Base-by-base conservation (phyloP, 2,113 vertebrate genomes). In the Phalacrocorax brasilianus region DNA sequence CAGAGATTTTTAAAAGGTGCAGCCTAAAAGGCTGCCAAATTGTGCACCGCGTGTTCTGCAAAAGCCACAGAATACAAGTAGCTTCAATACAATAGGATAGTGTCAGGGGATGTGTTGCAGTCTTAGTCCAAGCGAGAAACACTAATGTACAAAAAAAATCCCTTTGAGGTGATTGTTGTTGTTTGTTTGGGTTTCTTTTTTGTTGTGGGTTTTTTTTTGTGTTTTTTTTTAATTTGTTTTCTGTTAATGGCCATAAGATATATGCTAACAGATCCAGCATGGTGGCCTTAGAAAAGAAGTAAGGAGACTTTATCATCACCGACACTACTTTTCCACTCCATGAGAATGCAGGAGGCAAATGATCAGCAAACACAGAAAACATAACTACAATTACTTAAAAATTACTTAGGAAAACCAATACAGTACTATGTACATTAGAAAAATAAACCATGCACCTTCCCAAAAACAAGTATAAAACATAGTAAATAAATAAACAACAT, bases 251-350 rank as follows among this genome's bases (percentile, higher is more conserved):
- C 27, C 42, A 23, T 62, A 58, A 73, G 8, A 2, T 27, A 11
- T 26, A 44, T 5, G 3, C 38, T 55, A n/a, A 17, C 28, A 80
- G 30, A 53, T 61, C 35, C 33, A 95, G 44, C 17, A 23, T 3
- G 1, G 8, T 38, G 27, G 24, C 22, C 22, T 78, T 55, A 66
- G 18, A 53, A 87, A 72, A 14, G 21, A 68, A 45, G 35, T 27
- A 67, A 68, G 13, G 15, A 24, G 23, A 56, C 12, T 24, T 5
- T 32, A 38, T 20, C 8, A 30, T 30, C 0, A 0, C 16, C 33
- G 28, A 55, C 26, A 19, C 18, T 59, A 35, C 33, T 89, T 80
- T 58, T 86, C 13, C 5, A 33, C 38, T 66, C 84, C 16, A 35
- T 45, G 42, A 38, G 44, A 83, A 74, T 5, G n/a, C 38, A 71